Base-by-base conservation (phyloP, 2,113 vertebrate species). In the Isichthys henryi region DNA sequence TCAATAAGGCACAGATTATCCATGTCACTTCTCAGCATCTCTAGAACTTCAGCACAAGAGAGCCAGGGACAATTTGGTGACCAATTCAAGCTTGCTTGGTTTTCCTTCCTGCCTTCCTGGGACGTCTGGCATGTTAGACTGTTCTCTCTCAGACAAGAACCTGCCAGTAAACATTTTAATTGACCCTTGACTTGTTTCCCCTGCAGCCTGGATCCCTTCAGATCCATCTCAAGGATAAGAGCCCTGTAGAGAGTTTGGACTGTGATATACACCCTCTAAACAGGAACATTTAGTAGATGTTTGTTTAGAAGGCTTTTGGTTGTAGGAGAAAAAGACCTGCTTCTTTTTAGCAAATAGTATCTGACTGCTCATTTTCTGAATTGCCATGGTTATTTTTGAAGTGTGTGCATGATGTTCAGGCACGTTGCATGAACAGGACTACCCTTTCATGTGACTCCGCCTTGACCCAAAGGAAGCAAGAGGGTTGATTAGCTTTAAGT, bases 151-250 rank as follows among this genome's bases (percentile, higher is more conserved):
- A 52, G 45, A 77, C 8, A 88, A 80, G 7, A 77, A 50, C 66
- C 66, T 48, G 23, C 27, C 70, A 52, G 66, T 88, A 88, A 88
- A 88, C 88, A 88, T 88, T 88, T 88, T 88, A 88, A 88, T 88
- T 49, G 27, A 35, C 66, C 66, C 9, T 17, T 7, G 13, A 48
- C 70, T 88, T 77, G 46, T 77, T 39, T 82, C 23, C 74, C 48
- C 19, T 52, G 50, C 23, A 85, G 31, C 50, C 11, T 43, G 52
- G 74, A 85, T 11, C n/a, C 53, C 82, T 62, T 52, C 39, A 46
- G 88, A 89, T 89, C 31, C 80, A 43, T 45, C 31, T 27, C 10
- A 58, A 21, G 43, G 88, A 89, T 89, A 84, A 89, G 80, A 85
- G 50, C 88, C 35, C 39, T 49, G 48, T 46, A 19, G 77, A 83